Evolutionary conservation across 2,888 invertebrate genomes (phyloP), one percentile per base, ranked within the genome.

Genomic region (Standfussiana lucernea): DNA sequence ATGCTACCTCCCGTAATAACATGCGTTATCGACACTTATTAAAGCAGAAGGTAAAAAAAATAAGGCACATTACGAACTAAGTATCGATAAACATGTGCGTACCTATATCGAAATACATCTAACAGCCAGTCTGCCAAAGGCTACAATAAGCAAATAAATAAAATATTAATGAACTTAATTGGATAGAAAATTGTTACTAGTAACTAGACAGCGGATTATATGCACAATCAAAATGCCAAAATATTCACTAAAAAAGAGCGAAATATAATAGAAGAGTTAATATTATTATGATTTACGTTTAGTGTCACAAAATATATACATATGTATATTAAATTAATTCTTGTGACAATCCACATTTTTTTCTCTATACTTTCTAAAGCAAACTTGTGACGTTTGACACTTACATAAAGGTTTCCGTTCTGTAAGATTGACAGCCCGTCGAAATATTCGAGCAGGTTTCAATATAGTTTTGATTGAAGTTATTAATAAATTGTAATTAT

Each of bases 81-180:
- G 37, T 77, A 56, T 65, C n/a, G 15, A 47, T 45, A 66, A 64
- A 32, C 7, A 18, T 73, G 50, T 40, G n/a, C 32, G 11, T 53
- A n/a, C 15, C 35, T 35, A 67, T 6, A n/a, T 59, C 21, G n/a
- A 66, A 72, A 37, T 40, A 53, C 32, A 68, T 53, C 8, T 32
- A 56, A 56, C 28, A 50, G 24, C 73, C 73, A 72, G 50, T 28
- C 74, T 81, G 74, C 79, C 74, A 79, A 79, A 37, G 40, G 66
- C 79, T 32, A 50, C 42, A 45, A 15, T 67, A 24, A 64, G 45
- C 35, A 65, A 59, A 66, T 32, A 45, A 56, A 64, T 24, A 24
- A 71, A 65, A 80, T 24, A 1, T 28, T 32, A 37, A 62, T 8
- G 13, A 76, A 66, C 3, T 45, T 42, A 45, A 45, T 45, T 18